Evolutionary conservation across 2,888 invertebrate genomes (phyloP).

Genomic region (Halictus ligatus): DNA sequence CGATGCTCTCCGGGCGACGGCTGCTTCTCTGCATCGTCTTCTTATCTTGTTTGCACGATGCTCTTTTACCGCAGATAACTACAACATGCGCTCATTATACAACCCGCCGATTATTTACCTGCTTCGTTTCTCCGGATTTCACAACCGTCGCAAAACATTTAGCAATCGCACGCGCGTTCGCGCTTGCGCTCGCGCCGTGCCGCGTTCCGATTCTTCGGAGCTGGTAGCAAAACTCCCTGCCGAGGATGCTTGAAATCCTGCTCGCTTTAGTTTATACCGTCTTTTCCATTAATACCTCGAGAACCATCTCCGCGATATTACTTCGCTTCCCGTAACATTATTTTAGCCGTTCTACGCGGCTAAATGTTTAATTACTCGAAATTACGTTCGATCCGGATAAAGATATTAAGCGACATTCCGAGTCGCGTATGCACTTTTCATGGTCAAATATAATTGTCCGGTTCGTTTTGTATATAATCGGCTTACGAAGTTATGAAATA

Average conservation of each 20-base stretch:
- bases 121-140: constrained; percentile 61
- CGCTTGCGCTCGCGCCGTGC: background rate
- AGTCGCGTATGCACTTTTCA: background rate
- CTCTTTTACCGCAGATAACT: constrained; percentile 76
- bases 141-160: constrained; percentile 51
- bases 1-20: constrained; percentile 33
- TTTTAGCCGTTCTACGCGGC: background rate
- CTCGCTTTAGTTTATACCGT: background rate
- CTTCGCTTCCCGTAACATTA: background rate
- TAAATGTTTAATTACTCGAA: background rate
- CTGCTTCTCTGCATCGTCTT: constrained; percentile 57
- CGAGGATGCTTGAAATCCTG: background rate
- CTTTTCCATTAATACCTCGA: background rate
- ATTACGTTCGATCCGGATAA: background rate
- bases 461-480: background rate
- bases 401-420: background rate
- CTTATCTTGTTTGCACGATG: constrained; percentile 78
- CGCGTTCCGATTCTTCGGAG: background rate
- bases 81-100: constrained; percentile 63
- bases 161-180: constrained; percentile 1
- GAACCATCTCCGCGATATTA: background rate
- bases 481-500: background rate
- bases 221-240: background rate
- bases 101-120: constrained; percentile 66
- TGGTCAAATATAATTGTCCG: background rate